Conservation (phyloP, 2,113 vertebrate genomes). For the Perca schrenkii region DNA sequence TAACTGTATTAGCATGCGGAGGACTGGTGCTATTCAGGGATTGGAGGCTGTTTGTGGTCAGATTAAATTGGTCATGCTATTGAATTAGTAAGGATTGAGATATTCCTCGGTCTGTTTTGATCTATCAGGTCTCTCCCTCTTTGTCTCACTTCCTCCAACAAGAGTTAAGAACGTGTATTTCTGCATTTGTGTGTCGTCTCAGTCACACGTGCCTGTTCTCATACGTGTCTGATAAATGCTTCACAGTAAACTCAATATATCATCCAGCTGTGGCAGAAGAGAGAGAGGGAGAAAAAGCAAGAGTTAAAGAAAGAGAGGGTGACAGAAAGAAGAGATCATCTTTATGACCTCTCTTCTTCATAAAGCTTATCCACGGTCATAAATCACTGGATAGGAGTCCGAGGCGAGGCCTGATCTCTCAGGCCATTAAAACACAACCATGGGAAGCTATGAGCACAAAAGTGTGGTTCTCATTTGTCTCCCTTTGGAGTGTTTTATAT, state of each 20-base stretch:
- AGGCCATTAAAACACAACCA: slow-evolving; percentile 66
- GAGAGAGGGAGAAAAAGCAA: slow-evolving; percentile 29
- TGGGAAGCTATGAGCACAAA: slow-evolving; percentile 63
- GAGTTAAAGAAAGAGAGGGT: slow-evolving; percentile 66
- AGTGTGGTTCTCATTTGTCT: slow-evolving; percentile 80
- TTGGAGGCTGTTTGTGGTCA: slow-evolving; percentile 57
- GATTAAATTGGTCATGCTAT: slow-evolving; percentile 63
- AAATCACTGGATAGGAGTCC: slow-evolving; percentile 75
- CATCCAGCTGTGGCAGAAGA: slow-evolving; percentile 48
- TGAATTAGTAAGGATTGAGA: slow-evolving; percentile 59
- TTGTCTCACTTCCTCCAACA: slow-evolving; percentile 17
- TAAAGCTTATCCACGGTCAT: slow-evolving; percentile 66
- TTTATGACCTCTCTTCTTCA: slow-evolving; percentile 73
- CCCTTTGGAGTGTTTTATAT: slow-evolving; percentile 78
- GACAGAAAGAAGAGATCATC: slow-evolving; percentile 75
- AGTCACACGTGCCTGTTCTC: slow-evolving; percentile 47
- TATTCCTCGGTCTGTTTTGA: slow-evolving; percentile 42
- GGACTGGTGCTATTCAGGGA: slow-evolving; percentile 39
- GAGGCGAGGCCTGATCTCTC: slow-evolving; percentile 62
- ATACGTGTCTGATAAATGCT: slow-evolving; percentile 69
- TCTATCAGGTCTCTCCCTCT: slow-evolving; percentile 10
- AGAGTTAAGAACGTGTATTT: background rate
- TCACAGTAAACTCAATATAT: slow-evolving; percentile 69
- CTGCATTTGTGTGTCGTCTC: slow-evolving; percentile 29
- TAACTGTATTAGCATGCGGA: slow-evolving; percentile 60